A percentile compares a stretch with the other conserved stretches of the same genome.
Conservation (phyloP, 2,888 invertebrate genomes). For the Sarcophaga variegata region DNA sequence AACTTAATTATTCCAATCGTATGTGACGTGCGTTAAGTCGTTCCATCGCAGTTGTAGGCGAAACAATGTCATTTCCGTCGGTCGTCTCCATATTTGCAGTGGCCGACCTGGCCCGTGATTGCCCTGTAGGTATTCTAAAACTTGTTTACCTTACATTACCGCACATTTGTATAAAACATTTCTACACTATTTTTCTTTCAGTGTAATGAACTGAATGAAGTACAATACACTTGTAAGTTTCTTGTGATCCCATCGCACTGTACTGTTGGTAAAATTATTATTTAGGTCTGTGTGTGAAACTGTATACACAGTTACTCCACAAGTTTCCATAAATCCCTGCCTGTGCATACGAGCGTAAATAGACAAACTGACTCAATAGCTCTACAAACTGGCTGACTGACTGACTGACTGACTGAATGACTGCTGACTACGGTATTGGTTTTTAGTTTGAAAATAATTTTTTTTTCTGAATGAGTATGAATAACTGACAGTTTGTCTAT, state of each 20-base stretch:
- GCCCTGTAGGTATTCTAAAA: too few species aligned
- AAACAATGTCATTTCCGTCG: too few species aligned
- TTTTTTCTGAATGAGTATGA: neutral
- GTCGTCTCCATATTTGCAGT: too few species aligned
- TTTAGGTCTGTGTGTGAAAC: neutral
- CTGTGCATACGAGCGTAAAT: neutral
- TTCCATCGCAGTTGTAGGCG: too few species aligned
- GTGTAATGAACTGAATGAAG: constrained; percentile 2
- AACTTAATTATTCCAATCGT: too few species aligned
- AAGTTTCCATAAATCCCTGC: neutral
- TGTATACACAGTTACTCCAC: neutral
- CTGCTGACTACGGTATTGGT: neutral
- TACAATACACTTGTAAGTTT: constrained; percentile 18
- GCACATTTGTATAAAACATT: neutral
- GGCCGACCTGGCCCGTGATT: too few species aligned
- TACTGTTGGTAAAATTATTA: neutral
- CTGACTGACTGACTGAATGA: constrained; percentile 33
- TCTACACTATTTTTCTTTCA: neutral
- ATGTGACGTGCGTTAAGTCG: too few species aligned
- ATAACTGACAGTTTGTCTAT: constrained; percentile 4
- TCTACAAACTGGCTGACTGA: constrained; percentile 20
- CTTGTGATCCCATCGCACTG: neutral
- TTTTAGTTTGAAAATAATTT: neutral
- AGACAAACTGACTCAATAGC: constrained; percentile 49
- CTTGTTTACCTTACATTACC: too few species aligned